Evolutionary conservation across 2,113 vertebrate genomes (phyloP), one percentile per base, ranked within the genome.

Genomic region (Tragelaphus scriptus): DNA sequence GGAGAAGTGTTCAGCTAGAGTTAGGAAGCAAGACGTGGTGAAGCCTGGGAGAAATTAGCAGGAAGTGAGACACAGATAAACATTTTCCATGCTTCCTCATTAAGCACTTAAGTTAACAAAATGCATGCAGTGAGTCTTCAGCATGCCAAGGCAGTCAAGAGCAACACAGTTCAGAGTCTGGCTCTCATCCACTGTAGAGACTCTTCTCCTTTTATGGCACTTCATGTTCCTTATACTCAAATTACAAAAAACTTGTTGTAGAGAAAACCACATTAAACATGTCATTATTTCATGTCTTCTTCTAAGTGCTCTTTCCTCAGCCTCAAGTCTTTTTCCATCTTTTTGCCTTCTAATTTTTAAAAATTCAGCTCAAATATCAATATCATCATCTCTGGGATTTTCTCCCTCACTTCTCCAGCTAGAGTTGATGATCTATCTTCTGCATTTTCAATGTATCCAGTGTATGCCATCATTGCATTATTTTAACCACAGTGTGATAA

Each of bases 21-120:
- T 53, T 53, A 71, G 80, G 80, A 80, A 81, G 85, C 44, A 93
- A 58, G 58, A 93, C 40, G 28, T 88, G 49, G 26, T 56, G 58
- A 85, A 85, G 32, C 4, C 58, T 71, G 26, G 21, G 58, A 80
- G 30, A 63, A 91, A 71, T 40, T 28, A 88, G 63, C 77, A 88
- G 44, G 91, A 85, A 91, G 53, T 85, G 51, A 94, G 71, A 94
- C 36, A 59, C 44, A 21, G 0, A 1, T 30, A 68, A 94, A 68
- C 68, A 94, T 90, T 90, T 95, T 90, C 56, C 44, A n/a, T 10
- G 80, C 58, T 94, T 94, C 53, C 85, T 85, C 85, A 71, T 63
- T 47, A 94, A 97, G 36, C 85, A 59, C 77, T 40, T 71, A 85
- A 32, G 26, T 71, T 55, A 97, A 71, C 51, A 96, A 65, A 65